Evolutionary conservation across 2,888 invertebrate species (phyloP).

Genomic region (Erebia palarica): DNA sequence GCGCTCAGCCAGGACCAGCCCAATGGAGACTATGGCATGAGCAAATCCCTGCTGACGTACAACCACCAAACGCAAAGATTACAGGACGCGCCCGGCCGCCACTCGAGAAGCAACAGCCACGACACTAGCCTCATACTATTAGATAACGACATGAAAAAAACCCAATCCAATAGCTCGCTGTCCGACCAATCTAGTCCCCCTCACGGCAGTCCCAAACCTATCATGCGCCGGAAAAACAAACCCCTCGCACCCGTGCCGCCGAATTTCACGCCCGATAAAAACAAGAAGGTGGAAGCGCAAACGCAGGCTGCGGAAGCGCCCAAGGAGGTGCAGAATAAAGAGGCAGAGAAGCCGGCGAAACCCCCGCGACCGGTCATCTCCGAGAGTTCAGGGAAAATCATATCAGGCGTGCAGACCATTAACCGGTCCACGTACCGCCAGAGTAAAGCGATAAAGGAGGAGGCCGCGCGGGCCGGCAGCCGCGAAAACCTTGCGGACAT

Average conservation of each 20-base stretch:
- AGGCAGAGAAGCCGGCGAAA: conserved; percentile 82
- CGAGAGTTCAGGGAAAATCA: conserved; percentile 68
- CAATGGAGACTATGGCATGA: conserved; percentile 75
- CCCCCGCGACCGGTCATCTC: conserved; percentile 84
- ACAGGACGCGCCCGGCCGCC: conserved; percentile 60
- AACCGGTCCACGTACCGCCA: conserved; percentile 83
- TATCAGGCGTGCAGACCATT: conserved; percentile 82
- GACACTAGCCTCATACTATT: conserved; percentile 81
- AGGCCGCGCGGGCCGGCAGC: conserved; percentile 65
- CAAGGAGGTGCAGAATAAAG: conserved; percentile 55
- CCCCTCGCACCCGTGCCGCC: conserved; percentile 88
- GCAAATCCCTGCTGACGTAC: conserved; percentile 69
- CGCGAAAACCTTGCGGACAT: conserved; percentile 70
- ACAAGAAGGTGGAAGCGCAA: conserved; percentile 58
- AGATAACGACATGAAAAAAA: conserved; percentile 80
- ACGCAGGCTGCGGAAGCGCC: conserved; percentile 47
- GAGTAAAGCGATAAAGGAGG: conserved; percentile 75
- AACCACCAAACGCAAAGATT: conserved; percentile 49
- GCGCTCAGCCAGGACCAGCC: conserved; percentile 66
- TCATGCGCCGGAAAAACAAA: conserved; percentile 88
- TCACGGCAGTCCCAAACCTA: conserved; percentile 88
- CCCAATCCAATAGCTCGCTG: conserved; percentile 86
- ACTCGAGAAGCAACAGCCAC: conserved; percentile 83
- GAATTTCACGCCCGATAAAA: conserved; percentile 79
- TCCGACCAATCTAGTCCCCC: conserved; percentile 87